phyloP scores from a whole-genome alignment of 2,888 invertebrate genomes.

The Aleiodes alternator region DNA sequence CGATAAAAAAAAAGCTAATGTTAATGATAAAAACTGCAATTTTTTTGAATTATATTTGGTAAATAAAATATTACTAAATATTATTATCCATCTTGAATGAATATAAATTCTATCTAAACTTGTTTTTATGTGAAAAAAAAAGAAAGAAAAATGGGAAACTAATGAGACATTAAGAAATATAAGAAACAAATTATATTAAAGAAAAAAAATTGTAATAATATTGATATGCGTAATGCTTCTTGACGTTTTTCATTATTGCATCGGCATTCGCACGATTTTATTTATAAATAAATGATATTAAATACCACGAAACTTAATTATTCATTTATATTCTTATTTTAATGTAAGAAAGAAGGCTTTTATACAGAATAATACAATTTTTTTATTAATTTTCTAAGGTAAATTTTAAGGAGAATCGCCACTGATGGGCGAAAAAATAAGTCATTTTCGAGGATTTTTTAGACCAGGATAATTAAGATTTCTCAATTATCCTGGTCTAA shows the following conservation, averaged over 20 bases:
- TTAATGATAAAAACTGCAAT: conserved; percentile 68
- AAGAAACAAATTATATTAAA: conserved; percentile 35
- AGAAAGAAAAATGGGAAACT: neutral
- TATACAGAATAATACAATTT: no score
- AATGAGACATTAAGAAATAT: no score
- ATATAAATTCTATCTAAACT: conserved; percentile 61
- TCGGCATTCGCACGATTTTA: conserved; percentile 75
- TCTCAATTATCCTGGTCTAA: no score
- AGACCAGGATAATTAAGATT: no score
- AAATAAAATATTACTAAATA: no score
- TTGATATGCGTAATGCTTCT: conserved; percentile 74
- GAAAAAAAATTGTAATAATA: conserved; percentile 66
- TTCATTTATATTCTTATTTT: neutral
- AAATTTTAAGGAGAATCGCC: no score
- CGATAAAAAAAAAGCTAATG: conserved; percentile 46
- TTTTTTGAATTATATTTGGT: conserved; percentile 54
- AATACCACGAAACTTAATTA: conserved; percentile 37
- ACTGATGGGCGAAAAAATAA: no score
- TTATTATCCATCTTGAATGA: conserved; percentile 57
- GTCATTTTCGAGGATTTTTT: no score
- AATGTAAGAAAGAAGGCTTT: no score
- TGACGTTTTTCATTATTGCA: conserved; percentile 75
- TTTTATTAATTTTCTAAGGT: no score
- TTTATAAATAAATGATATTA: conserved; percentile 75
- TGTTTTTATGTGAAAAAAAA: conserved; percentile 66